These are phyloP conservation scores for Ceratina japonica DNA, from an alignment of 1,140 invertebrate genomes.

Conservation along the genomic window DNA sequence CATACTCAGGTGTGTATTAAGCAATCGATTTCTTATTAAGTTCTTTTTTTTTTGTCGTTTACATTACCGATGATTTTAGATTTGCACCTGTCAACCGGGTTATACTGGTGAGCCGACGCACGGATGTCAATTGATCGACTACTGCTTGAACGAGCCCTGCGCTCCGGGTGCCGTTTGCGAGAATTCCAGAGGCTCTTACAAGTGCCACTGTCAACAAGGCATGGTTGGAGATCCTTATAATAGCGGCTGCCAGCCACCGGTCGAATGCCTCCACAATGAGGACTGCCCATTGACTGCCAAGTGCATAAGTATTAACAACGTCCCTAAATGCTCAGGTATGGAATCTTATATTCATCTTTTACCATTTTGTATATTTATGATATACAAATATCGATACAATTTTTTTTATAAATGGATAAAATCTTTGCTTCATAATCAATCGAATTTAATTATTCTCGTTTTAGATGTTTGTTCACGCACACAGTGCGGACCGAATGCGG, in stretches of 20 bases:
- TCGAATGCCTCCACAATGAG: conserved; percentile 87
- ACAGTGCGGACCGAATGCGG: conserved; percentile 90
- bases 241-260: conserved; percentile 87
- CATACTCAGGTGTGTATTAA: conserved; percentile 81
- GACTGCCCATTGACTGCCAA: conserved; percentile 89
- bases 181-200: conserved; percentile 89
- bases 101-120: conserved; percentile 88
- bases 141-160: conserved; percentile 88
- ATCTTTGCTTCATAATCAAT: neutral
- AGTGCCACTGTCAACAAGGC: conserved; percentile 88
- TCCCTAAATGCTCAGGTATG: conserved; percentile 86
- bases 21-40: too few species aligned
- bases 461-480: conserved; percentile 87
- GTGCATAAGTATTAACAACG: conserved; percentile 84
- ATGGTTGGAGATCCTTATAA: conserved; percentile 91
- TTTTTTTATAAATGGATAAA: neutral
- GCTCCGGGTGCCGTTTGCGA: conserved; percentile 90
- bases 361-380: neutral
- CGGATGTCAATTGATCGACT: conserved; percentile 88
- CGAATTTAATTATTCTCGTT: conserved; percentile 47
- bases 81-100: conserved; percentile 92
- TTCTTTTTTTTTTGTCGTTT: too few species aligned
- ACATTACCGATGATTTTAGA: conserved; percentile 54
- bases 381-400: too few species aligned
- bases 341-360: too few species aligned